Conservation (phyloP, 2,113 vertebrate genomes). For the Bubo blakistoni region DNA sequence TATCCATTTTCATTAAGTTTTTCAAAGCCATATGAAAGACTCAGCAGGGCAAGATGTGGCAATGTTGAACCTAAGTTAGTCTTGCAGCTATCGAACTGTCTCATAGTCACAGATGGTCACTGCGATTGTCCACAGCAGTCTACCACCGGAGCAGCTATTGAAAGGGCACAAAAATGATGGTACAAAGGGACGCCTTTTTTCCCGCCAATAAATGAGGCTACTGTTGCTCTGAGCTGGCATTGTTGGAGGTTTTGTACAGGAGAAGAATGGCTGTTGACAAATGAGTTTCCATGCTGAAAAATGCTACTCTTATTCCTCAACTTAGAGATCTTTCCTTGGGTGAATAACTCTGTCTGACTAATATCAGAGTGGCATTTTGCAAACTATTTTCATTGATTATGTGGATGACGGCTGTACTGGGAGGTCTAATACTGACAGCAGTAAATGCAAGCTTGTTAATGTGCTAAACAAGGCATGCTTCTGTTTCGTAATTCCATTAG, state of each 20-base stretch:
- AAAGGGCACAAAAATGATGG: constrained; percentile 35
- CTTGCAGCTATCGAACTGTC: constrained; percentile 8
- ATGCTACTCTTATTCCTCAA: constrained; percentile 26
- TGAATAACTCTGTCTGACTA: constrained; percentile 41
- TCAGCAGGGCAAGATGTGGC: constrained; percentile 4
- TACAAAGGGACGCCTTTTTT: constrained; percentile 31
- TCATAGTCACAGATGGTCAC: constrained; percentile 24
- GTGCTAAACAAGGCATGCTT: background rate
- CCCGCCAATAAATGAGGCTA: constrained; percentile 11
- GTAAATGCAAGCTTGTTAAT: constrained; percentile 1
- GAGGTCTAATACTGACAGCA: background rate
- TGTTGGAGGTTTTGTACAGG: constrained; percentile 8
- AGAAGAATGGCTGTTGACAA: constrained; percentile 50
- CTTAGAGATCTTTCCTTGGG: background rate
- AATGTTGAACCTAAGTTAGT: background rate
- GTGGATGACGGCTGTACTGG: background rate
- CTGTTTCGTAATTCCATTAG: constrained; percentile 22
- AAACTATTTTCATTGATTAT: constrained; percentile 12
- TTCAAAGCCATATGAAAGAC: constrained; percentile 57
- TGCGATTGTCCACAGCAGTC: constrained; percentile 1
- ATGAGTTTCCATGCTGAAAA: constrained; percentile 46
- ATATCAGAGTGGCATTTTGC: constrained; percentile 32
- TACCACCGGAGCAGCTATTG: constrained; percentile 11
- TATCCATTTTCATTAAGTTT: constrained; percentile 65
- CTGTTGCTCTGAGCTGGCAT: constrained; percentile 29